These are phyloP conservation scores for Calameuta idolon DNA, from an alignment of 2,888 invertebrate species.

Conservation along the genomic window DNA sequence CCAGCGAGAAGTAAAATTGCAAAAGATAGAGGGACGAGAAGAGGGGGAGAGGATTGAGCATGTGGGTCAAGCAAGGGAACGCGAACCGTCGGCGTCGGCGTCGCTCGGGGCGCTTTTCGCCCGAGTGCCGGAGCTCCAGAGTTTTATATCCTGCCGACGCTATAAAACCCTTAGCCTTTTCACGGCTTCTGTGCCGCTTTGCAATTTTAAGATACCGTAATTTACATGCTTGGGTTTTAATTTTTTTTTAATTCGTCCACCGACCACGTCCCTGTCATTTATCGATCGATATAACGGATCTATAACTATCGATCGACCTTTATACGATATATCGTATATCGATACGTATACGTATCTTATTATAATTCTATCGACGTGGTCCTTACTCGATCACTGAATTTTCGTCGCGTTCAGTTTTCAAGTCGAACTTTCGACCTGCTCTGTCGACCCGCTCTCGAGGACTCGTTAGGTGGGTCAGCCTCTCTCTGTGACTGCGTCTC, in stretches of 20 bases:
- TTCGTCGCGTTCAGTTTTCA: neutral
- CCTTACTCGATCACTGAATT: neutral
- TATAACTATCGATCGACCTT: neutral
- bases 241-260: neutral
- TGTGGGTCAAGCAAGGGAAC: neutral
- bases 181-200: constrained; percentile 39
- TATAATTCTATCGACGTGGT: neutral
- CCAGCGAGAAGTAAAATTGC: neutral
- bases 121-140: constrained; percentile 36
- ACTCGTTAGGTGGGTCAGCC: constrained; percentile 54
- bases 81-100: neutral
- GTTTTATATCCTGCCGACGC: constrained; percentile 47
- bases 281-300: neutral
- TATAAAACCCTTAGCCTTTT: constrained; percentile 43
- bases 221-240: neutral
- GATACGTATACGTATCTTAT: neutral
- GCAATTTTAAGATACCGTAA: neutral
- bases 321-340: constrained; percentile 24
- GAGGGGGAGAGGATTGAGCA: neutral
- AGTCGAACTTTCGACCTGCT: neutral
- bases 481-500: constrained; percentile 27
- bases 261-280: neutral
- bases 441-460: neutral
- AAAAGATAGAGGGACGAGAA: neutral
- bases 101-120: constrained; percentile 39